A percentile compares a stretch with the other conserved stretches of the same genome.
These are phyloP conservation scores for Temnothorax curvispinosus DNA, from an alignment of 1,140 invertebrate species.

Conservation along the genomic window DNA sequence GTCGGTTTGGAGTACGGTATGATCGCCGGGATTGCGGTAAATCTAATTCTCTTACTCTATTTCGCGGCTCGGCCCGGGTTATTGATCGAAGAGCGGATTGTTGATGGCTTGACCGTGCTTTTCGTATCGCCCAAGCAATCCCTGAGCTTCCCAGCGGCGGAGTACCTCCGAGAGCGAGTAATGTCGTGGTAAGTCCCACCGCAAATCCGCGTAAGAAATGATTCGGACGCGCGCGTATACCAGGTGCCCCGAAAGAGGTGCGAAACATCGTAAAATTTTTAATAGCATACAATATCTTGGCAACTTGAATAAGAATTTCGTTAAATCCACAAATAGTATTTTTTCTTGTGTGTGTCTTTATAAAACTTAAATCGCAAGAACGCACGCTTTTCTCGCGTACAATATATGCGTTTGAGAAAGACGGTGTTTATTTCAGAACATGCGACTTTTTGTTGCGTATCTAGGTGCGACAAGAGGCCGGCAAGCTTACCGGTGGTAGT, in stretches of 20 bases:
- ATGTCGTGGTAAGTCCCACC: conserved; percentile 79
- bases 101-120: conserved; percentile 80
- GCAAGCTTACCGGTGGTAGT: conserved; percentile 86
- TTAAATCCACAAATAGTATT: background rate
- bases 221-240: background rate
- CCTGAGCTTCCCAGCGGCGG: conserved; percentile 89
- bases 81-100: conserved; percentile 82
- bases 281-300: background rate
- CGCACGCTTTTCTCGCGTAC: background rate
- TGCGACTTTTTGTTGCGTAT: conserved; percentile 50
- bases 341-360: no score
- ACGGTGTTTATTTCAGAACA: background rate
- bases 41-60: conserved; percentile 89
- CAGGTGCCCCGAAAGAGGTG: background rate
- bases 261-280: background rate
- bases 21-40: conserved; percentile 89
- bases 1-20: conserved; percentile 91
- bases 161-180: conserved; percentile 87
- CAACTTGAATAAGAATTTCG: background rate
- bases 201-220: conserved; percentile 19
- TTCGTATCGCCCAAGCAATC: conserved; percentile 88
- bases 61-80: conserved; percentile 88
- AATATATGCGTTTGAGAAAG: background rate
- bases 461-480: conserved; percentile 77
- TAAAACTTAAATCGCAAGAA: no score